A percentile compares a stretch with the other conserved stretches of the same genome.
phyloP scores from a whole-genome alignment of 2,797 vertebrate species.

The Sibirionetta formosa region DNA sequence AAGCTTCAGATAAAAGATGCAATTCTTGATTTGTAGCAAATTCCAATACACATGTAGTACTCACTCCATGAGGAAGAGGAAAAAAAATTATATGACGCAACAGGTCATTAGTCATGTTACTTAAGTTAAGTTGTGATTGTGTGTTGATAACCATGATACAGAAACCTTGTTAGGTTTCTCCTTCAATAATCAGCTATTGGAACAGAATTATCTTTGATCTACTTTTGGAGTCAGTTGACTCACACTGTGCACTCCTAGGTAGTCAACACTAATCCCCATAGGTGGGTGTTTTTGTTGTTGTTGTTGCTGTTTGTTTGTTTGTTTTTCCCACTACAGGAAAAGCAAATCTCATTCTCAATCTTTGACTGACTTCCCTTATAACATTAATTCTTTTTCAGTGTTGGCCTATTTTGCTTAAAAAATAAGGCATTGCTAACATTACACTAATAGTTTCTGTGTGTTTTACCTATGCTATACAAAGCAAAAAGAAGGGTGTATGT shows the following conservation, averaged over 20 bases:
- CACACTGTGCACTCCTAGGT: neutral
- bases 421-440: neutral
- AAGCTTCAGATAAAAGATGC: neutral
- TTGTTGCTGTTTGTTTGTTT: too few relatives aligned
- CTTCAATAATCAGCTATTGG: neutral
- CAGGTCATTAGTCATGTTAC: neutral
- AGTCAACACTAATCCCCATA: neutral
- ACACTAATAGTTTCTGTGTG: slow-evolving; percentile 23
- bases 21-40: neutral
- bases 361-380: neutral
- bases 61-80: neutral
- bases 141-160: neutral
- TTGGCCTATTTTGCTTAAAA: neutral
- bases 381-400: slow-evolving; percentile 14
- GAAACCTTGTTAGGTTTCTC: neutral
- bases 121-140: neutral
- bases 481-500: neutral
- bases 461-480: neutral
- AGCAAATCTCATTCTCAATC: neutral
- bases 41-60: neutral
- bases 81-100: neutral
- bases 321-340: neutral
- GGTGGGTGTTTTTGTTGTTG: too few relatives aligned
- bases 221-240: neutral
- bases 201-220: neutral